A percentile compares a stretch with the other conserved stretches of the same genome.
Evolutionary conservation across 2,888 invertebrate species (phyloP).

Genomic region (Acheta domesticus): DNA sequence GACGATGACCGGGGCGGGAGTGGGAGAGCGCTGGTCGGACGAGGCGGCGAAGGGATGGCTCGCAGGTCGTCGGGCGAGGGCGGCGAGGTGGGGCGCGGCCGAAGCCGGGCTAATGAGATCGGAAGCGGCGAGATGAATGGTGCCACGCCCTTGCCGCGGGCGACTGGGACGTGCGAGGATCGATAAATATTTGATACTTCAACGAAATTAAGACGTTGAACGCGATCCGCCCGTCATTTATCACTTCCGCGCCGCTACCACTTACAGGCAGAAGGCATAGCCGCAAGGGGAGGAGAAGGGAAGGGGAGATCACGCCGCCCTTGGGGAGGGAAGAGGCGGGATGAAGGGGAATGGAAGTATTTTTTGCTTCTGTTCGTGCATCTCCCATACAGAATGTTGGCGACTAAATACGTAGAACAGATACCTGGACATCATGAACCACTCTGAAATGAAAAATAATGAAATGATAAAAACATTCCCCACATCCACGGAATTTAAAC

Average conservation of each 20-base stretch:
- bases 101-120: neutral
- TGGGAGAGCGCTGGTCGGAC: no score
- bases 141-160: neutral
- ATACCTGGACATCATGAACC: no score
- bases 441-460: no score
- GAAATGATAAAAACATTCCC: no score
- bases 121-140: neutral
- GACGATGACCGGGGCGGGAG: no score
- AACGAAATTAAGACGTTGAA: neutral
- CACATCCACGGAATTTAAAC: no score
- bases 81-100: neutral
- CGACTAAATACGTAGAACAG: no score
- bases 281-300: neutral
- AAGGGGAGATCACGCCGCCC: neutral
- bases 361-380: no score
- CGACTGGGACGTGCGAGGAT: neutral
- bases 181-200: conserved; percentile 10
- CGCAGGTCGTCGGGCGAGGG: neutral
- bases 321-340: no score
- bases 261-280: neutral
- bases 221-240: neutral
- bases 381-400: no score
- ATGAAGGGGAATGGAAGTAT: no score
- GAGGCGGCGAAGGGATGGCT: neutral
- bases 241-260: neutral